Evolutionary conservation across 2,888 invertebrate species (phyloP), one percentile per base, ranked within the genome.

Genomic region (Silvanus unidentatus): DNA sequence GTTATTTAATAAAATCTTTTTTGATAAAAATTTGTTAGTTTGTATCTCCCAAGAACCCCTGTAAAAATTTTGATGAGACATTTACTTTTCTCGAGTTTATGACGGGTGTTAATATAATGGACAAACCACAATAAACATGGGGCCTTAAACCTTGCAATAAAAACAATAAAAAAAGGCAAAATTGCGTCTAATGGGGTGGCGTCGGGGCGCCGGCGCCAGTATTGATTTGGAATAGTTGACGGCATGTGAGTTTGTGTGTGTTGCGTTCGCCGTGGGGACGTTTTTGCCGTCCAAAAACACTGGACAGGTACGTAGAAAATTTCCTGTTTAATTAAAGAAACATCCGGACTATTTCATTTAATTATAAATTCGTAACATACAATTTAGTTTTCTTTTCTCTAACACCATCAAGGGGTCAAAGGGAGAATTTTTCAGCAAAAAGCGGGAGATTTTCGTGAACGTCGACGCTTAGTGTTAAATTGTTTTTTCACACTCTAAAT

Each of bases 191-290:
- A 16, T 29, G 42, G 30, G 14, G 34, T 35, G 13, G 37, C 46
- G 44, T 29, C 45, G 42, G 32, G 53, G 65, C 66, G 69, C 66
- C 64, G 66, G 65, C 68, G 68, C 60, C 58, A 52, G 58, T 70
- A 70, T 70, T 64, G 70, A 70, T 70, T 70, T 58, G 49, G 42
- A 22, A 22, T 22, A 32, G 14, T 52, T 51, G 53, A 50, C 55
- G 59, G 52, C 61, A 22, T 22, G 60, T 61, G 64, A 65, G 64
- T 66, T 63, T 57, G 64, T 65, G 62, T 64, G 59, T 61, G 64
- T 58, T 55, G 51, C 53, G 58, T 55, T 53, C 56, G 54, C 56
- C 55, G 59, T 58, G 55, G 58, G 65, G 61, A 64, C 63, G 60
- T 60, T 57, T 51, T 57, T 58, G 45, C 55, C 56, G 61, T 60